Evolutionary conservation across 23 tunicate genomes (phyloP), one percentile per base, ranked within the genome.

Genomic region (Styela clava): DNA sequence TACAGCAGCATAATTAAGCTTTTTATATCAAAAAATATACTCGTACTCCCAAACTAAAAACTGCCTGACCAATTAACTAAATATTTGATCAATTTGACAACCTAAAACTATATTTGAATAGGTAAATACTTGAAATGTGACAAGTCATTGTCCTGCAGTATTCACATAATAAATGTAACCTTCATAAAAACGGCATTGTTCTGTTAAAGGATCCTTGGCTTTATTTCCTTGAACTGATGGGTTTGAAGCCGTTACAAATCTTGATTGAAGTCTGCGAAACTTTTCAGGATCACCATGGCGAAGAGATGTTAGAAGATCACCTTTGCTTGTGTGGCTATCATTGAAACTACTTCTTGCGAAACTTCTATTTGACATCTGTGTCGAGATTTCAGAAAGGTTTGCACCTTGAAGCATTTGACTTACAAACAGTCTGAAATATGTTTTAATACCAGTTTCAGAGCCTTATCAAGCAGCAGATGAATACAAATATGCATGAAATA

Each of bases 271-370:
- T 20, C 80, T 35, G 28, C 87, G 72, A 31, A 79, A 72, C 63
- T 84, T 84, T 27, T 79, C 94, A 0, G 94, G 83, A 85, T 88
- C 88, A 18, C 74, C 87, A 28, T 78, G 68, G 36, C 85, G 63
- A 2, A 87, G 62, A 1, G 71, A 31, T 19, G 25, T 68, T 30
- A 76, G 24, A 21, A 44, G 18, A 44, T 76, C 81, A 18, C 30
- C 31, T 27, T 27, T 29, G 22, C 31, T 1, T 16, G 31, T 18
- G 16, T 67, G 31, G 22, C 71, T 67, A 29, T 67, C 2, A 29
- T 1, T 67, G 56, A 44, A 44, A 12, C 56, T 44, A 44, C 12
- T 12, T 44, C 12, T 44, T 7, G 56, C 56, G 12, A 44, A 44
- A 44, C 56, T 44, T 44, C 12, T 7, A 44, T 44, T 44, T 44